Evolutionary conservation across 2,888 invertebrate genomes (phyloP), one percentile per base, ranked within the genome.

Genomic region (Sesia apiformis): DNA sequence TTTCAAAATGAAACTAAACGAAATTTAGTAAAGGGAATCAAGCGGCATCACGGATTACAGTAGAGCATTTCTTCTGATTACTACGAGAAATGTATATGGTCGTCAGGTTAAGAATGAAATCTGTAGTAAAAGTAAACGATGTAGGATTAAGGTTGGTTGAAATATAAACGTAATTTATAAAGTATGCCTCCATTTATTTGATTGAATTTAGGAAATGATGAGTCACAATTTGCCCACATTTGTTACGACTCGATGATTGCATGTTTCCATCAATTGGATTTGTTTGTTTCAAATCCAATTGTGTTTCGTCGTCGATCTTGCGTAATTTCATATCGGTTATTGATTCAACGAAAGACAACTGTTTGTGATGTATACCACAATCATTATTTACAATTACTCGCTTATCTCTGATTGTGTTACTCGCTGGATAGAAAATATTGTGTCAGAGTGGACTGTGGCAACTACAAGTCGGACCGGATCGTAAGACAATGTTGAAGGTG

Each of bases 331-430:
- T 64, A 72, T 72, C 63, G 58, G 64, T 70, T 72, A 72, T 74
- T 71, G 72, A 71, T 69, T 69, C 59, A 57, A 59, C 57, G 57
- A 56, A 61, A 52, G 57, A 62, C 64, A 64, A 73, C 74, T 70
- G 71, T 72, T 70, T 69, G 64, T 62, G 65, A 71, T 72, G 64
- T 62, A 63, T 59, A 57, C 60, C 57, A 57, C 56, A 57, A 66
- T 66, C 69, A 77, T 77, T 76, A 76, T 69, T 72, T 64, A 66
- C 65, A 69, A 72, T 72, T 67, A 66, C 64, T 65, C 43, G 60
- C 57, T 69, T 75, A 77, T 77, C 76, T 68, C 51, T 58, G 63
- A 69, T 70, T 74, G 69, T 67, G 66, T 68, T 69, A 72, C 72
- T 68, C 57, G 63, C 59, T 58, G 58, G 61, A 40, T 51, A 55